Conservation (phyloP, 2,888 invertebrate genomes). For the Dynastes tityus region DNA sequence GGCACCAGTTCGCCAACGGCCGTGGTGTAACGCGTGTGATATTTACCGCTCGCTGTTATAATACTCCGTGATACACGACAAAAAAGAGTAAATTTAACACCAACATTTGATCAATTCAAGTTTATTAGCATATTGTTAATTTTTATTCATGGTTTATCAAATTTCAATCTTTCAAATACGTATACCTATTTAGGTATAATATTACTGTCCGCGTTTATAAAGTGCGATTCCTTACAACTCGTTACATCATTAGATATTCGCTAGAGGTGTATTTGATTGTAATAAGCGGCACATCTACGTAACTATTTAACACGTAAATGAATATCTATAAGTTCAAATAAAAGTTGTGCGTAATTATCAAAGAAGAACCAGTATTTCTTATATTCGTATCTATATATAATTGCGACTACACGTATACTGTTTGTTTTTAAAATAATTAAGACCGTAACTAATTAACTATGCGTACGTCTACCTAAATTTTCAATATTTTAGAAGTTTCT, state of each 20-base stretch:
- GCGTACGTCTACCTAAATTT: not conserved
- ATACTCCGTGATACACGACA: constrained; percentile 16
- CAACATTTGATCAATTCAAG: not conserved
- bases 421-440: too few relatives aligned
- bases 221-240: not conserved
- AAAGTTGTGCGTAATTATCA: not conserved
- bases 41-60: constrained; percentile 26
- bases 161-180: not conserved
- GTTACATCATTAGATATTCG: constrained; percentile 7
- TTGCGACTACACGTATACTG: too few relatives aligned
- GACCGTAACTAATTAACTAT: not conserved
- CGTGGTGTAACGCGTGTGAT: constrained; percentile 39
- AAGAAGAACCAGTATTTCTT: too few relatives aligned
- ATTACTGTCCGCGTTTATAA: too few relatives aligned
- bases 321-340: not conserved
- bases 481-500: constrained; percentile 25
- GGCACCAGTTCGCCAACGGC: constrained; percentile 52
- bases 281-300: not conserved
- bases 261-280: not conserved
- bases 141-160: not conserved
- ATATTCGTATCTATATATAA: too few relatives aligned
- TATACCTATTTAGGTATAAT: not conserved
- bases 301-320: constrained; percentile 1
- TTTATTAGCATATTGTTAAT: not conserved
- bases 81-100: constrained; percentile 5